Base-by-base conservation (phyloP, 2,888 invertebrate species). In the Melipona beecheii region DNA sequence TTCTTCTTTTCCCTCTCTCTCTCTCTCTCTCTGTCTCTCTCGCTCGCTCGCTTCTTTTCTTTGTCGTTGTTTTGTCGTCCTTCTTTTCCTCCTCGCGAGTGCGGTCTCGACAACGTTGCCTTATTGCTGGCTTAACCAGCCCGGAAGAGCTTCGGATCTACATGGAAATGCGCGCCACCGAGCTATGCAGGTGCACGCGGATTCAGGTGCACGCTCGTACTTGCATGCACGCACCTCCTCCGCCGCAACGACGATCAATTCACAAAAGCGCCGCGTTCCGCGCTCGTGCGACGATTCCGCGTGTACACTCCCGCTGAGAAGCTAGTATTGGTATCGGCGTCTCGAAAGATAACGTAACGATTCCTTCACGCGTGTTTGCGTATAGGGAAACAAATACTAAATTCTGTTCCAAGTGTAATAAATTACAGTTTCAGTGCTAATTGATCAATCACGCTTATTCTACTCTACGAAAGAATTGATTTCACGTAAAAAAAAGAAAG, bases 91-190 rank as follows among this genome's bases (percentile, higher is more conserved):
- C 11, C 66, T 43, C 49, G 21, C 64, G n/a, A 74, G 60, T 66
- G 69, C 77, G 73, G 54, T 19, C 65, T 74, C 82, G 69, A 76
- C 85, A 73, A 71, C 78, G 86, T 84, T 82, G 84, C 82, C 81
- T 84, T 85, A 87, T 88, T 84, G 77, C 80, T 66, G 65, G 86
- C 83, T 88, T 87, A 87, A 88, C 88, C 82, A 78, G 74, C 81
- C 62, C 54, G 13, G 66, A 82, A 69, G 52, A 76, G 70, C 56
- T 60, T 78, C 50, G 68, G 31, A 21, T 66, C 64, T 73, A 54
- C 27, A 36, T 65, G 64, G 60, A 56, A 74, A 36, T 56, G 19
- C 62, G 56, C 56, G 49, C 36, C 13, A 54, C 27, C n/a, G 58
- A 21, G 36, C 24, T 64, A 15, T n/a, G 24, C 17, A 19, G 5